Percentiles rank a stretch among this genome's conserved stretches.
These are phyloP conservation scores for Anadara kagoshimensis DNA, from an alignment of 1,140 invertebrate genomes.

Conservation along the genomic window DNA sequence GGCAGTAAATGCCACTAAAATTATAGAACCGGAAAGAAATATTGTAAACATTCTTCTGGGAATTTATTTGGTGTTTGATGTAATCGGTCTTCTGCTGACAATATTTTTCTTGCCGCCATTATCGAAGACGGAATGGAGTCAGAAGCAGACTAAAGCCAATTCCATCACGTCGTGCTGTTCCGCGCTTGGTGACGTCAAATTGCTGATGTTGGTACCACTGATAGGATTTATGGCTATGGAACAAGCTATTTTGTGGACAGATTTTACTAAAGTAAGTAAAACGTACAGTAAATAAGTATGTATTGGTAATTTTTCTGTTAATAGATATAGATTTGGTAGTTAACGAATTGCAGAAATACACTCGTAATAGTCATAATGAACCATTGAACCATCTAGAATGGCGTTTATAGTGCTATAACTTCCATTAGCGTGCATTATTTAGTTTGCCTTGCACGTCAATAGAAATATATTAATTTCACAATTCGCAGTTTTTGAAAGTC, in stretches of 20 bases:
- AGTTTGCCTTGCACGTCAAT: too few species aligned
- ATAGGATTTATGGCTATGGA: constrained; percentile 55
- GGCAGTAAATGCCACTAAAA: constrained; percentile 23
- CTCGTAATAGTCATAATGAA: too few species aligned
- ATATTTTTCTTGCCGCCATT: constrained; percentile 46
- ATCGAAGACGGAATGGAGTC: constrained; percentile 13
- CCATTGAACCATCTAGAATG: too few species aligned
- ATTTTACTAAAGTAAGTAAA: constrained; percentile 48
- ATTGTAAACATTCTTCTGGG: constrained; percentile 59
- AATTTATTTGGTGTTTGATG: constrained; percentile 54
- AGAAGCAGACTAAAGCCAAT: constrained; percentile 12
- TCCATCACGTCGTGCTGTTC: constrained; percentile 40
- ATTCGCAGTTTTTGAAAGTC: too few species aligned
- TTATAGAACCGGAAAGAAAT: constrained; percentile 29
- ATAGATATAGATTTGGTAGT: too few species aligned
- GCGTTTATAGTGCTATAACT: too few species aligned
- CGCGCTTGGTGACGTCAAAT: constrained; percentile 30
- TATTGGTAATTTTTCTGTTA: too few species aligned
- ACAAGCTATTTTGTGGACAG: constrained; percentile 52
- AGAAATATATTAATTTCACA: too few species aligned
- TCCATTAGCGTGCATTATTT: too few species aligned
- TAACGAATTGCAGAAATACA: too few species aligned
- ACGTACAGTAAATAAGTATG: too few species aligned
- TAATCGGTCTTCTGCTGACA: constrained; percentile 50
- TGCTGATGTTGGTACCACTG: constrained; percentile 43